Evolutionary conservation across 2,113 vertebrate genomes (phyloP).

Genomic region (Henicopernis longicauda): DNA sequence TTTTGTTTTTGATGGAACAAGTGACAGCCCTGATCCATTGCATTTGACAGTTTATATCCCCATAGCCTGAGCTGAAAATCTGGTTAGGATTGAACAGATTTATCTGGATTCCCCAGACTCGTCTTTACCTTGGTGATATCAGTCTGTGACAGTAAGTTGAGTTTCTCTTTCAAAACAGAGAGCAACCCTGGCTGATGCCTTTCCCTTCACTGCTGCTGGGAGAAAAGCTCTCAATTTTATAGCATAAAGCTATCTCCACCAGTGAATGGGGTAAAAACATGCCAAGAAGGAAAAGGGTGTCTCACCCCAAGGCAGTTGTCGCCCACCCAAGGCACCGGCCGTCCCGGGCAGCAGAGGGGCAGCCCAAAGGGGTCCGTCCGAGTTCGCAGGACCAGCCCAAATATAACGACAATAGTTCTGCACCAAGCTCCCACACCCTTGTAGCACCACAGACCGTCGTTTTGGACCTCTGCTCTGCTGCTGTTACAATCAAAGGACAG

Average conservation of each 20-base stretch:
- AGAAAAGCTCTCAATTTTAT: not conserved
- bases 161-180: not conserved
- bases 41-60: slow-evolving; percentile 43
- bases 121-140: not conserved
- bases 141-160: not conserved
- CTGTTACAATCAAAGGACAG: not conserved
- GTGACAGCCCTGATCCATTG: slow-evolving; percentile 17
- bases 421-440: no score
- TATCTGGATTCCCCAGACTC: not conserved
- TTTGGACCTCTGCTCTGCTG: no score
- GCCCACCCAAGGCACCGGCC: fast-evolving
- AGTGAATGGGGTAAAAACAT: not conserved
- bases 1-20: not conserved
- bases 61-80: slow-evolving; percentile 27
- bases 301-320: not conserved
- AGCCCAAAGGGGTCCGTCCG: not conserved
- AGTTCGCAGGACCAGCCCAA: not conserved
- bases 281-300: fast-evolving
- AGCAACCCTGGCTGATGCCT: not conserved
- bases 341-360: not conserved
- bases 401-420: not conserved
- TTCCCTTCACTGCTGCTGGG: not conserved
- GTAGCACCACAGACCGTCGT: not conserved
- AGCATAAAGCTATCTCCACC: not conserved
- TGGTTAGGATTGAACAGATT: slow-evolving; percentile 37